These are phyloP conservation scores for Diorhabda sublineata DNA, from an alignment of 1,140 invertebrate genomes.

Conservation along the genomic window DNA sequence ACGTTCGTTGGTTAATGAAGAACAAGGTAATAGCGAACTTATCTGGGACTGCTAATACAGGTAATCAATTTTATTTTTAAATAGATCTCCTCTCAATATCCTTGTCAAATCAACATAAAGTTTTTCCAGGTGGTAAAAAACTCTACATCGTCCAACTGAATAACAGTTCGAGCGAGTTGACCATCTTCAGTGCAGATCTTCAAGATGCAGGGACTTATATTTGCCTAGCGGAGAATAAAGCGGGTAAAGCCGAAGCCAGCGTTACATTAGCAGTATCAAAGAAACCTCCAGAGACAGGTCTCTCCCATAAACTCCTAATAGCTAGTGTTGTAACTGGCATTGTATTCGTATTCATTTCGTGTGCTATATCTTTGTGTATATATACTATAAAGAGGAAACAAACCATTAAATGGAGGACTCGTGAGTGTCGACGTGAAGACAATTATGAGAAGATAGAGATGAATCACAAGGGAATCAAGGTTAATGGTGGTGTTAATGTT, in stretches of 20 bases:
- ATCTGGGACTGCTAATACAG: not conserved
- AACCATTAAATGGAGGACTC: conserved; percentile 34
- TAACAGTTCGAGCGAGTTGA: conserved; percentile 61
- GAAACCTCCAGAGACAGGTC: conserved; percentile 46
- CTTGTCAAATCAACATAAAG: too few species aligned
- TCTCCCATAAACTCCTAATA: conserved; percentile 54
- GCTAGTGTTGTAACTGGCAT: conserved; percentile 57
- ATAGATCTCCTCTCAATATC: too few species aligned
- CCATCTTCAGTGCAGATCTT: conserved; percentile 62
- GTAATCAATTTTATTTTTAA: not conserved
- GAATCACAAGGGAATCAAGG: conserved; percentile 53
- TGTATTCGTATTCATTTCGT: conserved; percentile 54
- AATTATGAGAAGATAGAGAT: conserved; percentile 74
- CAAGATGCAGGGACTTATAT: conserved; percentile 70
- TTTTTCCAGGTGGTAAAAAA: conserved; percentile 47
- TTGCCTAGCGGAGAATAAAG: conserved; percentile 73
- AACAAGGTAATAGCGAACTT: conserved; percentile 52
- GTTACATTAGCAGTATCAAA: conserved; percentile 65
- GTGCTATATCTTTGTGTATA: conserved; percentile 58
- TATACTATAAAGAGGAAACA: conserved; percentile 51
- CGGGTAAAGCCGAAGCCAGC: conserved; percentile 65
- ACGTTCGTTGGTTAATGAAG: conserved; percentile 55
- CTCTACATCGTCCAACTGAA: conserved; percentile 51
- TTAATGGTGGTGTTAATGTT: conserved; percentile 30
- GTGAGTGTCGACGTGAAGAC: conserved; percentile 52